Conservation (phyloP, 2,888 invertebrate species). For the Drosophila ochracea region DNA sequence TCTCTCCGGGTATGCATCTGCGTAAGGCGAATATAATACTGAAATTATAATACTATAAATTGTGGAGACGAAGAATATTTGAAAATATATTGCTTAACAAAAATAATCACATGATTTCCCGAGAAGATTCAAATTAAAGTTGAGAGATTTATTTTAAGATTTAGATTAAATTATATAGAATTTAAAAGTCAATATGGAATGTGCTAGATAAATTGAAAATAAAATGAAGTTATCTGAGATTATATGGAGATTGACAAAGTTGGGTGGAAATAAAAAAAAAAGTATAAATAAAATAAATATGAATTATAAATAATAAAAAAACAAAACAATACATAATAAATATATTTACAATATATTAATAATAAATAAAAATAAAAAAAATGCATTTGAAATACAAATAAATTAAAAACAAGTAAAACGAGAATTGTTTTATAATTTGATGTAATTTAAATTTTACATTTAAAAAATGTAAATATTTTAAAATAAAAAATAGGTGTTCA, state of each 20-base stretch:
- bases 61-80: background rate
- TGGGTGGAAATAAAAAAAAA: background rate
- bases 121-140: background rate
- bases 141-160: background rate
- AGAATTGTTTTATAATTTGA: background rate
- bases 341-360: background rate
- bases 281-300: background rate
- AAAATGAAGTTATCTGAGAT: background rate
- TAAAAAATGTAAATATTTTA: background rate
- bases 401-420: fast-evolving
- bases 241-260: background rate
- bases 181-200: background rate
- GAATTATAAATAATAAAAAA: background rate
- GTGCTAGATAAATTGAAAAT: background rate
- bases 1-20: slow-evolving; percentile 3
- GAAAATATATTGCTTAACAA: background rate
- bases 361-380: background rate
- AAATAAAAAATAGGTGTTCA: background rate
- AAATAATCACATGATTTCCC: too few relatives aligned
- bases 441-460: background rate
- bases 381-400: background rate
- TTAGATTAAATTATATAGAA: background rate
- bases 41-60: too few relatives aligned
- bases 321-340: background rate
- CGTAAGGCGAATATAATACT: background rate